A percentile compares a stretch with the other conserved stretches of the same genome.
Evolutionary conservation across 2,113 vertebrate genomes (phyloP).

Genomic region (Chrysemys picta): DNA sequence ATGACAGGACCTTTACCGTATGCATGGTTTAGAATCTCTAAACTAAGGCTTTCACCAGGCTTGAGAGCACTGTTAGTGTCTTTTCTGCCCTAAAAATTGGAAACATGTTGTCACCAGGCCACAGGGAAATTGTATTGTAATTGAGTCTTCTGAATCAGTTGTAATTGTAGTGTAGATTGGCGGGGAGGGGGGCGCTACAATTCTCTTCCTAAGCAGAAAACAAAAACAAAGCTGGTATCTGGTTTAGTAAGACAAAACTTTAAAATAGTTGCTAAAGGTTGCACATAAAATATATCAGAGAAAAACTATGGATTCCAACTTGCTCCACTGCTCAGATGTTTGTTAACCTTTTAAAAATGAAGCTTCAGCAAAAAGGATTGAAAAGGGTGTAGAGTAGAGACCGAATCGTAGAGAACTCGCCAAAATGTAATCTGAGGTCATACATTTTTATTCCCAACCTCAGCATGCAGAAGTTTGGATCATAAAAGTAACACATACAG

Average conservation of each 20-base stretch:
- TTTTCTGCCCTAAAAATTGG: neutral
- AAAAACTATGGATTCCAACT: neutral
- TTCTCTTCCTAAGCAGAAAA: neutral
- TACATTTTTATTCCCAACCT: slow-evolving; percentile 52
- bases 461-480: slow-evolving; percentile 52
- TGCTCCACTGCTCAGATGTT: neutral
- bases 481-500: slow-evolving; percentile 26
- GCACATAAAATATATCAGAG: neutral
- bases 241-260: neutral
- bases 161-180: neutral
- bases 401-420: slow-evolving; percentile 25
- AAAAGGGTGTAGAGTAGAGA: slow-evolving; percentile 22
- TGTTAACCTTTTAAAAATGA: slow-evolving; percentile 26
- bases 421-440: slow-evolving; percentile 71
- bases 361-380: slow-evolving; percentile 43
- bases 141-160: neutral
- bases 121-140: neutral
- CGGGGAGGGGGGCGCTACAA: neutral
- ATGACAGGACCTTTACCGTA: neutral
- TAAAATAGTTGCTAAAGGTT: neutral
- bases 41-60: neutral
- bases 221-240: neutral
- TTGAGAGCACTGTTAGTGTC: neutral
- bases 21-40: neutral
- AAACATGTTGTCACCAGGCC: neutral